phyloP scores from a whole-genome alignment of 2,113 vertebrate genomes.

The Anolis carolinensis region DNA sequence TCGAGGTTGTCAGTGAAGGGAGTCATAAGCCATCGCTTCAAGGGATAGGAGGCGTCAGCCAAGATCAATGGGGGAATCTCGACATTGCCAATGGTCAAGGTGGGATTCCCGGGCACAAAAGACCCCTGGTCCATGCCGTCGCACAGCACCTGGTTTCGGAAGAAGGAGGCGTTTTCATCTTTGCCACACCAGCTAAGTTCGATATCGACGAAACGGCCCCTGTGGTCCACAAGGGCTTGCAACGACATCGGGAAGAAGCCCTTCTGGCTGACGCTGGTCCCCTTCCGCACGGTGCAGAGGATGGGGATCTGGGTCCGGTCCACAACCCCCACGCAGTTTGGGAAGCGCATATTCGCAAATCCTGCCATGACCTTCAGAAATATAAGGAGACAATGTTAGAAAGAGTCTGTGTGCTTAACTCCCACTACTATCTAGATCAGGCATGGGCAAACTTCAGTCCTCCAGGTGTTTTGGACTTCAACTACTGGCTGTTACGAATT shows the following conservation, averaged over 20 bases:
- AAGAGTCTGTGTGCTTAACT: not conserved
- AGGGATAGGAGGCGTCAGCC: not conserved
- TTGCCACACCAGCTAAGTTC: constrained; percentile 24
- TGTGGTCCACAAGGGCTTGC: constrained; percentile 18
- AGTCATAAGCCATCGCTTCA: constrained; percentile 24
- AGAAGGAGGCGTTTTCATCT: constrained; percentile 1
- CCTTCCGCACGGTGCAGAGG: constrained; percentile 11
- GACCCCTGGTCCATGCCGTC: constrained; percentile 9
- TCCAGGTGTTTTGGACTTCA: too few relatives aligned
- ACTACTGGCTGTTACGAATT: too few relatives aligned
- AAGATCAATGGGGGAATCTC: constrained; percentile 16
- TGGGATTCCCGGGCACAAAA: not conserved
- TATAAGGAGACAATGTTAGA: not conserved
- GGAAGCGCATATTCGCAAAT: constrained; percentile 27
- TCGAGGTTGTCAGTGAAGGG: constrained; percentile 3
- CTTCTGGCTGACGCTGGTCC: constrained; percentile 19
- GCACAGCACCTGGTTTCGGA: not conserved
- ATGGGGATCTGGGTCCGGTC: constrained; percentile 22
- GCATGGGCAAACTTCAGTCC: too few relatives aligned
- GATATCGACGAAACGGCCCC: constrained; percentile 13
- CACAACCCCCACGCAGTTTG: constrained; percentile 11
- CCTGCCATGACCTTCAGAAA: constrained; percentile 22
- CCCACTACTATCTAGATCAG: not conserved
- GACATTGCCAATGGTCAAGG: not conserved
- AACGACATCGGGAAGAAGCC: constrained; percentile 19